These are phyloP conservation scores for Tadarida brasiliensis DNA, from an alignment of 2,797 vertebrate genomes.

Conservation along the genomic window DNA sequence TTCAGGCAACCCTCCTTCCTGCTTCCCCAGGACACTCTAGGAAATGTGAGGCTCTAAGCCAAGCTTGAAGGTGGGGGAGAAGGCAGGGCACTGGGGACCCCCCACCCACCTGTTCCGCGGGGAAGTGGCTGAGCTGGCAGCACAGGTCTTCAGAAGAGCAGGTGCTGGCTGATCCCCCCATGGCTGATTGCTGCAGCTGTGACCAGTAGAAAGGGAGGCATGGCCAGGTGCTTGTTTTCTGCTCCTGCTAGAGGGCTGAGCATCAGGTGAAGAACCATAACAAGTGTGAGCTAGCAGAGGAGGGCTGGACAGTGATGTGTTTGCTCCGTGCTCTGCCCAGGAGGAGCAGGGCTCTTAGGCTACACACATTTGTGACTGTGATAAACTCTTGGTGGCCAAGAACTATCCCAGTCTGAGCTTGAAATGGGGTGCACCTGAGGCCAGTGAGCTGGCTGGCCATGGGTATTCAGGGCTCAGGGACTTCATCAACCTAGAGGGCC, in stretches of 20 bases:
- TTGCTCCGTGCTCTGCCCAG: rapidly evolving
- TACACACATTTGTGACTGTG: background rate
- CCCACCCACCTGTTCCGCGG: background rate
- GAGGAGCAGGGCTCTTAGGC: background rate
- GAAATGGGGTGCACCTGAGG: background rate
- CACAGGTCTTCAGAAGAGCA: background rate
- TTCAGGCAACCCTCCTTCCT: background rate
- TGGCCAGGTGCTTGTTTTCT: background rate
- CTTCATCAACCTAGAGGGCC: background rate
- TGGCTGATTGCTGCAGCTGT: background rate
- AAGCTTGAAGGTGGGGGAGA: background rate
- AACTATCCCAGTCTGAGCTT: background rate
- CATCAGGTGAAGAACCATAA: background rate
- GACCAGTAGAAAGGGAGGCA: background rate
- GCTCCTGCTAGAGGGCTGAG: background rate
- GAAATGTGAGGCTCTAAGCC: background rate
- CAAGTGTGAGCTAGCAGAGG: background rate
- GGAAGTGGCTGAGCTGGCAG: background rate
- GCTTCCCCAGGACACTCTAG: background rate
- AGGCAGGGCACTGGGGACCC: background rate
- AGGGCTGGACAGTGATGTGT: background rate
- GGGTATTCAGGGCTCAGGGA: too few species aligned
- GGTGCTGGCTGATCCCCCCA: too few species aligned
- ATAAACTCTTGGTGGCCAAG: background rate
- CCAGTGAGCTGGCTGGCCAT: background rate